These are phyloP conservation scores for human DNA, from an alignment of 2,113 vertebrate species.

Conservation along the genomic window GRCh38 chrX:126957001-126957500, in stretches of 20 bases:
- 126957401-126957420: background rate
- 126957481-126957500: background rate
- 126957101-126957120: background rate
- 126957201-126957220: background rate
- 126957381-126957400: background rate
- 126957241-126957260: background rate
- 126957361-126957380: background rate
- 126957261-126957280: background rate
- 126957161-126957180: background rate
- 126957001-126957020: too few relatives aligned
- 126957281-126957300: background rate
- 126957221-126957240: background rate
- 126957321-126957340: background rate
- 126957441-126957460: background rate
- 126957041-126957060: too few relatives aligned
- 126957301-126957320: background rate
- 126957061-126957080: too few relatives aligned
- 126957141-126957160: background rate
- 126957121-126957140: background rate
- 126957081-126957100: background rate
- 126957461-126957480: conserved; percentile 16
- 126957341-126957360: background rate
- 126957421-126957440: background rate
- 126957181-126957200: background rate
- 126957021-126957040: too few relatives aligned